Percentiles rank a stretch among this genome's conserved stretches.
These are phyloP conservation scores for Hemibagrus wyckioides DNA, from an alignment of 2,113 vertebrate species.

Conservation along the genomic window DNA sequence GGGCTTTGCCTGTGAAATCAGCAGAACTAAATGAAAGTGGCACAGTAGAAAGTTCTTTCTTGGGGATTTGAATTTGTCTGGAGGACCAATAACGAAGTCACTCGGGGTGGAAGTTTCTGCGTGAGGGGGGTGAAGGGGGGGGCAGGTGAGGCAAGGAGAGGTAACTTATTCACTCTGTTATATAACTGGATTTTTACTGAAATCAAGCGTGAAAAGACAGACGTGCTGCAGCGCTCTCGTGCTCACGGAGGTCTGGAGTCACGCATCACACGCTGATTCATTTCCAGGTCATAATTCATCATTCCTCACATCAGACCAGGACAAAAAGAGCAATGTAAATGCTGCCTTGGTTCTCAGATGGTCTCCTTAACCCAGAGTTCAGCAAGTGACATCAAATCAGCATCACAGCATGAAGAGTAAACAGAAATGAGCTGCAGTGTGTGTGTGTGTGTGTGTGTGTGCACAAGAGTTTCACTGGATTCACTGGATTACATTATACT, in stretches of 20 bases:
- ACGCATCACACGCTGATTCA: not conserved
- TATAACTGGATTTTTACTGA: not conserved
- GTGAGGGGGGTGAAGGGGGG: too few species aligned
- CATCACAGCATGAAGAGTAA: not conserved
- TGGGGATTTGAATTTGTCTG: constrained; percentile 34
- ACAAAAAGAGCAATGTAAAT: not conserved
- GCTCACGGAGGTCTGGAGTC: not conserved
- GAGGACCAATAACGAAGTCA: not conserved
- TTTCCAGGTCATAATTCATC: not conserved
- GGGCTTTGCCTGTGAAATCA: constrained; percentile 42
- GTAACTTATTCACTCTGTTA: not conserved
- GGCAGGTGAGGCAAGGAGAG: not conserved
- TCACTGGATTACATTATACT: not conserved
- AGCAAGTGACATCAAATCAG: not conserved
- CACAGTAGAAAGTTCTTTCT: not conserved
- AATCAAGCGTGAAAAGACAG: not conserved
- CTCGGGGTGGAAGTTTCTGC: not conserved
- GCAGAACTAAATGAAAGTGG: constrained; percentile 43
- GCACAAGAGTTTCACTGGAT: not conserved
- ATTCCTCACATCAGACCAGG: not conserved
- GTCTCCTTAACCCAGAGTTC: not conserved
- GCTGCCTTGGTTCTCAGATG: not conserved
- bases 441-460: too few species aligned
- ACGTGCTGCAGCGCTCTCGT: not conserved
- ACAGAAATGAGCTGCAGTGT: not conserved